These are phyloP conservation scores for Chrysolina oricalcia DNA, from an alignment of 2,888 invertebrate genomes.

Conservation along the genomic window DNA sequence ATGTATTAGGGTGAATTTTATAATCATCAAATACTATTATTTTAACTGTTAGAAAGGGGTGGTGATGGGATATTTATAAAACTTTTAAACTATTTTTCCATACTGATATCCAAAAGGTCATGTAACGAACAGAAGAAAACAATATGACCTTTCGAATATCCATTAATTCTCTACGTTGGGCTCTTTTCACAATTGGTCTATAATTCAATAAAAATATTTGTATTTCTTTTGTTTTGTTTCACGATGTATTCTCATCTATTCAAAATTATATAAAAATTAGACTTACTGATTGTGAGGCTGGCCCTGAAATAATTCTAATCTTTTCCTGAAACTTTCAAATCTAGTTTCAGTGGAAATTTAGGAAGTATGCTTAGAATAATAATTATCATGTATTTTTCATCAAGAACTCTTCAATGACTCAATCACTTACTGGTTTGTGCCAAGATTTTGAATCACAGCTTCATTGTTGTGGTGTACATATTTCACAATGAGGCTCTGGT, in stretches of 20 bases:
- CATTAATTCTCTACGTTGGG: background rate
- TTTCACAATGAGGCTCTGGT: slow-evolving; percentile 66
- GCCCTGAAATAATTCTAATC: slow-evolving; percentile 39
- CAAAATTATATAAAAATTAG: background rate
- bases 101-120: slow-evolving; percentile 26
- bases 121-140: slow-evolving; percentile 14
- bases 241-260: background rate
- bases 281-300: background rate
- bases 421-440: slow-evolving; percentile 22
- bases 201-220: background rate
- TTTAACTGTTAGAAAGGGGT: slow-evolving; percentile 52
- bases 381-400: slow-evolving; percentile 19
- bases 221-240: background rate
- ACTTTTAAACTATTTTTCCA: slow-evolving; percentile 9
- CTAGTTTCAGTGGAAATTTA: slow-evolving; percentile 52
- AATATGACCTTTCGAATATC: slow-evolving; percentile 16
- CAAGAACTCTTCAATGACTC: slow-evolving; percentile 4
- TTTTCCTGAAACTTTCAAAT: slow-evolving; percentile 51
- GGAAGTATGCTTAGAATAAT: slow-evolving; percentile 22
- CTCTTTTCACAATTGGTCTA: background rate
- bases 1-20: background rate
- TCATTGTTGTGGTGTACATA: slow-evolving; percentile 65
- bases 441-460: slow-evolving; percentile 69
- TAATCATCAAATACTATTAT: slow-evolving; percentile 43
- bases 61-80: slow-evolving; percentile 57